A percentile compares a stretch with the other conserved stretches of the same genome.
phyloP scores from a whole-genome alignment of 2,113 vertebrate genomes.

The Elephas maximus region DNA sequence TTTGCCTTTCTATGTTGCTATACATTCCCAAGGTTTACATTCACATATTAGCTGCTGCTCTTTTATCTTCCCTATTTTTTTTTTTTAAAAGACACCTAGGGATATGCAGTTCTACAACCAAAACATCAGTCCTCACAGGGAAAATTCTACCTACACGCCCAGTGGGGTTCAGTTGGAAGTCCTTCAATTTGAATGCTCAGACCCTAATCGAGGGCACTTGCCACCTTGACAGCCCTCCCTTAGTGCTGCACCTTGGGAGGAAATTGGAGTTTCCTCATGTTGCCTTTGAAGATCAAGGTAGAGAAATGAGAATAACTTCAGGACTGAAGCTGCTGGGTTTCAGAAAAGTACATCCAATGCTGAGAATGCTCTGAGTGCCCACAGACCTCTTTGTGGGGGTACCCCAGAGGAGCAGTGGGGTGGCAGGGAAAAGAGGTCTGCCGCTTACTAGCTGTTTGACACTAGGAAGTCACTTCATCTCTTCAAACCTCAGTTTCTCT shows the following conservation, averaged over 20 bases:
- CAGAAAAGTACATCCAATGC: neutral
- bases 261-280: slow-evolving; percentile 46
- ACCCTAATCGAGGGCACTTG: neutral
- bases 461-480: neutral
- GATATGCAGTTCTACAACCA: slow-evolving; percentile 46
- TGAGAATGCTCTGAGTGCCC: neutral
- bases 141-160: neutral
- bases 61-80: neutral
- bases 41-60: neutral
- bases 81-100: neutral
- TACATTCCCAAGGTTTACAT: neutral
- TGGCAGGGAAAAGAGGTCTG: neutral
- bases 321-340: neutral
- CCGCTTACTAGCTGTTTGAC: slow-evolving; percentile 25
- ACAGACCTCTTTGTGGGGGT: neutral
- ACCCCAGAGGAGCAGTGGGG: neutral
- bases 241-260: neutral
- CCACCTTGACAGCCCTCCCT: neutral
- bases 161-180: neutral
- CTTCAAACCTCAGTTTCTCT: slow-evolving; percentile 41
- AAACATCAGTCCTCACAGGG: neutral
- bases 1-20: slow-evolving; percentile 29
- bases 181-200: neutral
- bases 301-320: slow-evolving; percentile 19
- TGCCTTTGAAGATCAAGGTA: slow-evolving; percentile 12